These are phyloP conservation scores for Toxotes jaculatrix DNA, from an alignment of 2,113 vertebrate genomes.

Conservation along the genomic window DNA sequence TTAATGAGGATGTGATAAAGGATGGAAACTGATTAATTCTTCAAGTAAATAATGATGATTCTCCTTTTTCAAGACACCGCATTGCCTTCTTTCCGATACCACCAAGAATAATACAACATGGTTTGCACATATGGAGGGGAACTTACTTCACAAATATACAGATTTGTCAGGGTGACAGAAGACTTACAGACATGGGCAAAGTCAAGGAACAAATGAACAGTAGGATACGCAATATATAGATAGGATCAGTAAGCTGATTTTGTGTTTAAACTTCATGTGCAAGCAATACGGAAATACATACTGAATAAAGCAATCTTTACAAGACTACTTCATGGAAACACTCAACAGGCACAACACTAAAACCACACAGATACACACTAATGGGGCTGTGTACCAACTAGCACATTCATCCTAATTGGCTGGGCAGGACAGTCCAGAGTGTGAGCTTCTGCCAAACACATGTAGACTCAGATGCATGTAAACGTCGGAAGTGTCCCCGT, in stretches of 20 bases:
- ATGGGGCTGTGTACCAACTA: slow-evolving; percentile 53
- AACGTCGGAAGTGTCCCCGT: slow-evolving; percentile 30
- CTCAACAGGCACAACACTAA: too few species aligned
- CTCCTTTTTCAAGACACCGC: neutral
- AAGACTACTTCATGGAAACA: neutral
- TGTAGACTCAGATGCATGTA: slow-evolving; percentile 50
- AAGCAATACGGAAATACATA: neutral
- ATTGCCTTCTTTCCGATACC: neutral
- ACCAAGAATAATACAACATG: too few species aligned
- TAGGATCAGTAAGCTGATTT: neutral
- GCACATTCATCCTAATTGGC: slow-evolving; percentile 58
- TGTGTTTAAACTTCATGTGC: neutral
- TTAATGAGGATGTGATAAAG: neutral
- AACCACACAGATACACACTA: slow-evolving; percentile 21
- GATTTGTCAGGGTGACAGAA: neutral
- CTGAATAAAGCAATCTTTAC: neutral
- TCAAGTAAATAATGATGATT: neutral
- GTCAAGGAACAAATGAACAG: neutral
- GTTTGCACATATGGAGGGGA: neutral
- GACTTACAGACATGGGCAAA: neutral
- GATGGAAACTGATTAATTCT: neutral
- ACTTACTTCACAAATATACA: neutral
- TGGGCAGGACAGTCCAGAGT: slow-evolving; percentile 59
- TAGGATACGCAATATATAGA: neutral
- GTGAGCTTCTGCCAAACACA: slow-evolving; percentile 60